Evolutionary conservation across 1,140 invertebrate genomes (phyloP).

Genomic region (Laupala kohalensis): DNA sequence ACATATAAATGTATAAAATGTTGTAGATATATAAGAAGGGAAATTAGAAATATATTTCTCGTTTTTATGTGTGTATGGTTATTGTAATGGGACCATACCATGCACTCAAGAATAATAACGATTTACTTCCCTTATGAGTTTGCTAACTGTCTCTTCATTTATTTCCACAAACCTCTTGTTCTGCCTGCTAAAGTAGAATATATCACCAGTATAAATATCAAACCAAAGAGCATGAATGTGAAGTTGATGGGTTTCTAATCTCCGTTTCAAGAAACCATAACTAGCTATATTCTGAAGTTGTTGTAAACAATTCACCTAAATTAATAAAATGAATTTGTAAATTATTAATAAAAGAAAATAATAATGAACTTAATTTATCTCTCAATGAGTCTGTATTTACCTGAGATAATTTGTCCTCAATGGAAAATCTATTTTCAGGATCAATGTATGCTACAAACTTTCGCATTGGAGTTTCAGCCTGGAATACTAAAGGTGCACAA

Average conservation of each 20-base stretch:
- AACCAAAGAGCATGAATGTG: slow-evolving; percentile 93
- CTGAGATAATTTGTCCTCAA: slow-evolving; percentile 88
- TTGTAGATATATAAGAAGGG: too few relatives aligned
- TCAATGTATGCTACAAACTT: slow-evolving; percentile 91
- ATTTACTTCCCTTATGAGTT: slow-evolving; percentile 58
- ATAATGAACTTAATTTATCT: not conserved
- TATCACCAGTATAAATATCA: slow-evolving; percentile 91
- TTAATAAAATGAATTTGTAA: slow-evolving; percentile 14
- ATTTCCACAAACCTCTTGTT: slow-evolving; percentile 72
- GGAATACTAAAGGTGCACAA: slow-evolving; percentile 64
- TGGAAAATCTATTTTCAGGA: slow-evolving; percentile 74
- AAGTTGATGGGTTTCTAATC: slow-evolving; percentile 65
- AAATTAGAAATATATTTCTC: too few relatives aligned
- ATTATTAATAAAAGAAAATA: not conserved
- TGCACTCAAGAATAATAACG: slow-evolving; percentile 56
- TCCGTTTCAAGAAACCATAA: slow-evolving; percentile 79
- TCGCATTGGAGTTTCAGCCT: slow-evolving; percentile 69
- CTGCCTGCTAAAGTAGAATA: slow-evolving; percentile 81
- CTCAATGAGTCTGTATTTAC: slow-evolving; percentile 27
- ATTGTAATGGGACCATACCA: too few relatives aligned
- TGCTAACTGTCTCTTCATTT: slow-evolving; percentile 63
- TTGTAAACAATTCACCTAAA: slow-evolving; percentile 80
- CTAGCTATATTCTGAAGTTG: slow-evolving; percentile 90
- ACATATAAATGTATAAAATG: too few relatives aligned
- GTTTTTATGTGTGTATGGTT: too few relatives aligned